Evolutionary conservation across 2,797 vertebrate genomes (phyloP).

Genomic region (Mus spretus): DNA sequence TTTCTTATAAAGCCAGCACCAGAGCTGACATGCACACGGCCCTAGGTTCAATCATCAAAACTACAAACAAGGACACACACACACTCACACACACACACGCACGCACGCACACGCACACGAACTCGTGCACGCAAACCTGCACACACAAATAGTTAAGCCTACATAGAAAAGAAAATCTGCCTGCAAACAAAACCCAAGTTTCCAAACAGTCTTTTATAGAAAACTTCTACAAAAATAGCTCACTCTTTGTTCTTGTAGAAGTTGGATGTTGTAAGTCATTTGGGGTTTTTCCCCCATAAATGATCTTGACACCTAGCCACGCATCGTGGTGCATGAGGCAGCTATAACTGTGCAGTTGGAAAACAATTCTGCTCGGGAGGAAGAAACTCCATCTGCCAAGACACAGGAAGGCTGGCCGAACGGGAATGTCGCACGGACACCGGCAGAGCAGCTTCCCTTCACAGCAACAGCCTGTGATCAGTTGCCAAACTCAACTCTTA

Average conservation of each 20-base stretch:
- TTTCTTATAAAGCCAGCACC: neutral
- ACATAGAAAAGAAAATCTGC: neutral
- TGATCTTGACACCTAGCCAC: conserved; percentile 45
- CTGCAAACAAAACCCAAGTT: neutral
- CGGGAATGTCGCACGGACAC: neutral
- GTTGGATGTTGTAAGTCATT: neutral
- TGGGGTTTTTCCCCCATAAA: neutral
- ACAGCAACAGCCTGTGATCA: neutral
- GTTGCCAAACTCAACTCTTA: conserved; percentile 14
- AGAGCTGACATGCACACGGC: neutral
- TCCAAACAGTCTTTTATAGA: conserved; percentile 33
- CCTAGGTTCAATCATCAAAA: neutral
- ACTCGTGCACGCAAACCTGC: neutral
- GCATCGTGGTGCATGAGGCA: neutral
- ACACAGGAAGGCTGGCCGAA: neutral
- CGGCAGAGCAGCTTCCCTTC: neutral
- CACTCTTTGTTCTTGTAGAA: neutral
- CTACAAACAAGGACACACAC: neutral
- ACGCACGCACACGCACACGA: too few species aligned
- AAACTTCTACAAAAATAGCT: conserved; percentile 27
- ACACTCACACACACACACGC: neutral
- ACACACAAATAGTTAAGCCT: neutral
- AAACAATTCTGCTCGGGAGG: conserved; percentile 17
- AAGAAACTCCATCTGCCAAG: conserved; percentile 60
- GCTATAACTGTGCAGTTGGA: conserved; percentile 23